Base-by-base conservation (phyloP, 1,140 invertebrate genomes). In the Trachelipus rathkii region DNA sequence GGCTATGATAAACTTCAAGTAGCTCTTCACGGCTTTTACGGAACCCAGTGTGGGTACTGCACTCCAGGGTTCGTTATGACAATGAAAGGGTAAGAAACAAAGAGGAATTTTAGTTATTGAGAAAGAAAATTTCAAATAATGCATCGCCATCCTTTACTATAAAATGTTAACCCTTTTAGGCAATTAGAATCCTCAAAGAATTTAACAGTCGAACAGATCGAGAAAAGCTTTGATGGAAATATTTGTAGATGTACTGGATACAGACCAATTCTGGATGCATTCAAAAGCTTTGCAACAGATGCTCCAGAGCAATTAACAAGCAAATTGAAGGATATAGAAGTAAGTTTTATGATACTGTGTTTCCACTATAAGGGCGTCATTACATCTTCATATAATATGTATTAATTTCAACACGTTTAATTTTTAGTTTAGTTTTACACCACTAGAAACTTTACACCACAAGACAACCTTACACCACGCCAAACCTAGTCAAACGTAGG, bases 241-340 rank as follows among this genome's bases (percentile, higher is more conserved):
- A 89, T 95, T 45, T 95, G 93, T 78, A 87, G 93, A 71, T 95
- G 94, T 83, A 95, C 94, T 0, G 94, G 93, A 0, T 95, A 95
- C 81, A 86, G 93, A 76, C 89, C 93, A 0, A 95, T 95, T 82
- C 85, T 94, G 44, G 91, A 93, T 78, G 88, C 92, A 23, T 94
- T 94, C 82, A 93, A 94, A 84, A 89, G 90, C 2, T 90, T 92
- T 21, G 89, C 90, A 0, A 83, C 81, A 0, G 90, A 93, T 82
- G 88, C 89, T 1, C 82, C 84, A 44, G 82, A 85, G 0, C 78
- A 76, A 15, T 44, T 24, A 10, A 76, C 60, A 60, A 44, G 10
- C 8, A 44, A 45, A 43, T 44, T 76, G 10, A 70, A 67, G n/a
- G 74, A 76, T n/a, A 76, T 76, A 50, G 74, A 76, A 67, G 74